Evolutionary conservation across 2,113 vertebrate species (phyloP).

Genomic region (Vulpes ferrilata): DNA sequence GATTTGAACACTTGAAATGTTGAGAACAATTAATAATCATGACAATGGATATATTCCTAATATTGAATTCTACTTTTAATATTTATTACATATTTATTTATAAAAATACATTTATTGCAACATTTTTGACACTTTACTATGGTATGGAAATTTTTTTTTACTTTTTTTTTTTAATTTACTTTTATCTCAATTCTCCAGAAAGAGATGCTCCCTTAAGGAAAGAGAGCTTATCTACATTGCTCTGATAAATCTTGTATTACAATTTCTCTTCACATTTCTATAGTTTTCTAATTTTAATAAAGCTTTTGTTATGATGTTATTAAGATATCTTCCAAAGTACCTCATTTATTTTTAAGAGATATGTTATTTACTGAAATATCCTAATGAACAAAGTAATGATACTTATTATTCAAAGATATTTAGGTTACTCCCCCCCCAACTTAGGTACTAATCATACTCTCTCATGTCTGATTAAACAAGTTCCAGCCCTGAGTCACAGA

Average conservation of each 20-base stretch:
- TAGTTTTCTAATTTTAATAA: slow-evolving; percentile 28
- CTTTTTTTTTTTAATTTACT: not conserved
- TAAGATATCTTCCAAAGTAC: not conserved
- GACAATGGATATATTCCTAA: not conserved
- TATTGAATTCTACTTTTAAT: not conserved
- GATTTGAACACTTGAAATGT: not conserved
- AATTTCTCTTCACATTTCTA: not conserved
- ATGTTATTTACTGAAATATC: not conserved
- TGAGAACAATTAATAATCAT: not conserved
- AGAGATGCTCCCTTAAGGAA: not conserved
- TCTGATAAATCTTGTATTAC: not conserved
- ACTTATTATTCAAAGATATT: not conserved
- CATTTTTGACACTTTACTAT: not conserved
- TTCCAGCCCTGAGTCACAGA: not conserved
- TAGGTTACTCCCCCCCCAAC: not conserved
- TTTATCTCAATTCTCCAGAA: slow-evolving; percentile 2
- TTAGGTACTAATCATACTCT: not conserved
- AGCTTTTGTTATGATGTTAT: not conserved
- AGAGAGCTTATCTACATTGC: not conserved
- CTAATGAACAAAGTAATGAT: not conserved
- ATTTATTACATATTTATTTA: not conserved
- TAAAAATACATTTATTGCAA: not conserved
- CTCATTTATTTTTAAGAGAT: slow-evolving; percentile 12
- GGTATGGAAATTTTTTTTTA: not conserved
- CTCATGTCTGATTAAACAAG: not conserved